Conservation (phyloP, 2,797 vertebrate species). For the Myoxocephalus aenaeus region DNA sequence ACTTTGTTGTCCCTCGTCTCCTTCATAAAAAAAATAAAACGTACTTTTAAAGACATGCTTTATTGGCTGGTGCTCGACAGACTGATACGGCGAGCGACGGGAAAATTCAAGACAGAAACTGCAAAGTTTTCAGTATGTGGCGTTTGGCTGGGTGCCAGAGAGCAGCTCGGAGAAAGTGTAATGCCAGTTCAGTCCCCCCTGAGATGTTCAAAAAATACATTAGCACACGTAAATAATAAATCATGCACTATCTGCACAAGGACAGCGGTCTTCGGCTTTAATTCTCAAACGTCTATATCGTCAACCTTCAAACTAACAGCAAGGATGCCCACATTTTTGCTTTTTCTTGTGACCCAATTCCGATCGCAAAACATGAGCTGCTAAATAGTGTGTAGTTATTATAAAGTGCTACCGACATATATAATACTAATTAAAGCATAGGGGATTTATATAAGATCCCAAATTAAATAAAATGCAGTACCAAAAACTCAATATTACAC, state of each 20-base stretch:
- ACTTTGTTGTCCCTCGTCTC: slow-evolving; percentile 9
- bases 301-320: slow-evolving; percentile 20
- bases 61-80: neutral
- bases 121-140: slow-evolving; percentile 19
- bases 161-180: slow-evolving; percentile 31
- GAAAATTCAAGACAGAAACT: slow-evolving; percentile 27
- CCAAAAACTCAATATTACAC: no score
- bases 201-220: slow-evolving; percentile 67
- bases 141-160: slow-evolving; percentile 23
- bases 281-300: slow-evolving; percentile 36
- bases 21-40: slow-evolving; percentile 10
- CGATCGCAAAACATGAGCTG: neutral
- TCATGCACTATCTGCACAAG: slow-evolving; percentile 32
- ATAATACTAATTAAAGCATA: no score
- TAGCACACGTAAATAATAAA: slow-evolving; percentile 69
- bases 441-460: no score
- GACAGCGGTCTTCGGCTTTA: slow-evolving; percentile 20
- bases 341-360: slow-evolving; percentile 19
- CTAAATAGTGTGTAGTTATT: no score
- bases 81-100: slow-evolving; percentile 16
- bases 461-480: no score
- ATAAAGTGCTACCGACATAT: no score
- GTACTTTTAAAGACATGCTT: slow-evolving; percentile 16
- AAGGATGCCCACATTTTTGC: neutral
- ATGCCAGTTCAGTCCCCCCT: slow-evolving; percentile 35